phyloP scores from a whole-genome alignment of 2,113 vertebrate species.

The Podarcis muralis region DNA sequence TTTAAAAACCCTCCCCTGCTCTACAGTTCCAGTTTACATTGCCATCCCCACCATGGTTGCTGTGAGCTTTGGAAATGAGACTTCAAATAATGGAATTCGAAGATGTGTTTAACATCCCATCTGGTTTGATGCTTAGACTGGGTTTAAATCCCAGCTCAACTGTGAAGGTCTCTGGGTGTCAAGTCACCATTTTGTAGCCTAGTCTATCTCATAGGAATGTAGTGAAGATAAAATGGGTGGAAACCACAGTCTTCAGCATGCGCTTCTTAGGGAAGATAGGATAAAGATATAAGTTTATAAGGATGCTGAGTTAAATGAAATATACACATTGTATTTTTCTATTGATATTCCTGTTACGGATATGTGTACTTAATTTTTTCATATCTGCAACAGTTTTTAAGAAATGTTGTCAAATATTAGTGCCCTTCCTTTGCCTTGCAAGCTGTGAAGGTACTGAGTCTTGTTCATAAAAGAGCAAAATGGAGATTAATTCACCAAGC shows the following conservation, averaged over 20 bases:
- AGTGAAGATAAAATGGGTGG: background rate
- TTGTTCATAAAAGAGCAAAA: conserved; percentile 24
- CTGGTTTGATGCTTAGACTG: background rate
- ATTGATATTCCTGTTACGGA: conserved; percentile 12
- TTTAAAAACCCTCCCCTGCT: background rate
- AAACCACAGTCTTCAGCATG: background rate
- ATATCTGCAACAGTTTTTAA: background rate
- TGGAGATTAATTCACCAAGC: background rate
- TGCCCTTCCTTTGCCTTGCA: background rate
- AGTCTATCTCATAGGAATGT: no score
- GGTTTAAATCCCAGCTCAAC: background rate
- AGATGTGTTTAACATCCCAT: background rate
- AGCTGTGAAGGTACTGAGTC: background rate
- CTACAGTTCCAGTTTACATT: background rate
- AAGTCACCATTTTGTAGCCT: background rate
- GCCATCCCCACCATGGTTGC: background rate
- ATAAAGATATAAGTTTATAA: background rate
- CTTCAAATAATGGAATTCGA: background rate
- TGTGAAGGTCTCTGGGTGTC: background rate
- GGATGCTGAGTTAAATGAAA: background rate
- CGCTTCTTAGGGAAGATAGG: background rate
- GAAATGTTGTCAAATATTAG: conserved; percentile 14
- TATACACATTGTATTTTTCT: background rate
- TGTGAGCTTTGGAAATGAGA: background rate
- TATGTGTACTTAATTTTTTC: background rate